Evolutionary conservation across 2,113 vertebrate species (phyloP).

Genomic region (Ameiurus melas): DNA sequence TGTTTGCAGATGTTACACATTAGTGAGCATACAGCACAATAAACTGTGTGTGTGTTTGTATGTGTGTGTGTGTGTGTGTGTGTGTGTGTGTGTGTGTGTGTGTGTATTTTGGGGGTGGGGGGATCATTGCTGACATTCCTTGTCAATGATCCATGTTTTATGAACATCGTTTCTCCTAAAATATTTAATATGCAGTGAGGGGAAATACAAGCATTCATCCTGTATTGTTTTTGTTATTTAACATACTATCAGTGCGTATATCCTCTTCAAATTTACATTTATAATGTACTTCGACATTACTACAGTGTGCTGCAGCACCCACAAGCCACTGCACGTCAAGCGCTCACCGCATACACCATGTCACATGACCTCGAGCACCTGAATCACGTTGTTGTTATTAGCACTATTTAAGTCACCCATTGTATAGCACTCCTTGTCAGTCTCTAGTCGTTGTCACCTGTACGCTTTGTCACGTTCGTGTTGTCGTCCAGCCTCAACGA

Average conservation of each 20-base stretch:
- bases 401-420: neutral
- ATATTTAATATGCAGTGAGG: neutral
- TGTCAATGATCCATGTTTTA: too few species aligned
- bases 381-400: neutral
- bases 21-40: conserved; percentile 13
- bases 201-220: neutral
- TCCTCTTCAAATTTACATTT: too few species aligned
- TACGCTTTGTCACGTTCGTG: neutral
- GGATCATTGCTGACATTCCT: too few species aligned
- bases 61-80: conserved; percentile 19
- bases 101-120: neutral
- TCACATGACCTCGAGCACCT: too few species aligned
- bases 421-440: neutral
- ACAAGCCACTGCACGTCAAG: too few species aligned
- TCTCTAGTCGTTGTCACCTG: neutral
- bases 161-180: neutral
- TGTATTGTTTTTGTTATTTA: neutral
- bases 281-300: too few species aligned
- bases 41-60: neutral
- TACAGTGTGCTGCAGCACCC: too few species aligned
- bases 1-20: conserved; percentile 23
- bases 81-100: conserved; percentile 22
- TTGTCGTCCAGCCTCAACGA: neutral
- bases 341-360: too few species aligned
- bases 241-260: neutral